Evolutionary conservation across 1,140 invertebrate genomes (phyloP).

Genomic region (Drosophila grimshawi): DNA sequence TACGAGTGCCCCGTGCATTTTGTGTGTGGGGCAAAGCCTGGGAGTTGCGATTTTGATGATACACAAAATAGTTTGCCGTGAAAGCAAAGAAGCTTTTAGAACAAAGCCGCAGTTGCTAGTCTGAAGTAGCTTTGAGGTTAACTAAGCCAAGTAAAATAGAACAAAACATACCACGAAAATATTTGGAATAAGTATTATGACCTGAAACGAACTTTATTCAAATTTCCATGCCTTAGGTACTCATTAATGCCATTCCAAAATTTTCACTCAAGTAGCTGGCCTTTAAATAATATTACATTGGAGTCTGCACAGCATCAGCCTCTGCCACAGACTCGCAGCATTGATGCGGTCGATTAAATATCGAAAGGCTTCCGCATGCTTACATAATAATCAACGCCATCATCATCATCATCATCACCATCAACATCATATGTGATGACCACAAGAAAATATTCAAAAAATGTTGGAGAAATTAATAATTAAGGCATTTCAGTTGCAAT

Average conservation of each 20-base stretch:
- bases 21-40: not conserved
- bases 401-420: constrained; percentile 3
- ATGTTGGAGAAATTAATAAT: constrained; percentile 45
- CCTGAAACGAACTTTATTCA: too few relatives aligned
- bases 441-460: constrained; percentile 26
- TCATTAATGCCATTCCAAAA: not conserved
- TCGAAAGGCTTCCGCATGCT: constrained; percentile 41
- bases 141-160: not conserved
- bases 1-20: not conserved
- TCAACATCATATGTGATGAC: not conserved
- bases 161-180: too few relatives aligned
- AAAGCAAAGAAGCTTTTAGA: not conserved
- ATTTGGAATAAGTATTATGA: too few relatives aligned
- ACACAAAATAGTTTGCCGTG: not conserved
- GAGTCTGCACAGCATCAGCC: not conserved
- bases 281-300: not conserved
- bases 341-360: constrained; percentile 20
- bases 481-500: constrained; percentile 18
- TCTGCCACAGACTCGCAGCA: not conserved
- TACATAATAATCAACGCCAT: constrained; percentile 7
- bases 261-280: not conserved
- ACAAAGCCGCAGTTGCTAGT: not conserved
- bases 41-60: not conserved
- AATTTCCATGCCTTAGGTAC: too few relatives aligned
- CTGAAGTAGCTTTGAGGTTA: not conserved